phyloP scores from a whole-genome alignment of 2,888 invertebrate species.

The Lasioglossum pauxillum region DNA sequence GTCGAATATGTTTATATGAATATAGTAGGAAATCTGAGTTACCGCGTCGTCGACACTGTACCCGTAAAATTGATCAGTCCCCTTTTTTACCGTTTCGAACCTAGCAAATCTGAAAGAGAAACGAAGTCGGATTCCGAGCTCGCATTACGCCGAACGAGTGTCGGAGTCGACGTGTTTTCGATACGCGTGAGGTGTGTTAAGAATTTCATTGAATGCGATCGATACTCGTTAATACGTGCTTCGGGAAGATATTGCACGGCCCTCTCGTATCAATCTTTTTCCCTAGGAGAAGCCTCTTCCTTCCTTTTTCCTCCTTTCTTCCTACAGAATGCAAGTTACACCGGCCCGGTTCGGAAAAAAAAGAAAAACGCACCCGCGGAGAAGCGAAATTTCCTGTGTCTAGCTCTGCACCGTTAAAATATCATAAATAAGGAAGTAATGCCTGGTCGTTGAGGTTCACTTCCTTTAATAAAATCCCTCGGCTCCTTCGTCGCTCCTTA shows the following conservation, averaged over 20 bases:
- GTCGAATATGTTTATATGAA: neutral
- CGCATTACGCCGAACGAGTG: neutral
- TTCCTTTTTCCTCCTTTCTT: neutral
- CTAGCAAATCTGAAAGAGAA: neutral
- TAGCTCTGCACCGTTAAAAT: constrained; percentile 15
- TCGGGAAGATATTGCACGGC: constrained; percentile 7
- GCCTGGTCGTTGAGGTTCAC: constrained; percentile 20
- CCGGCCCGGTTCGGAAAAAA: neutral
- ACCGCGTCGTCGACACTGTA: neutral
- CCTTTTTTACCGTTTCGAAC: neutral
- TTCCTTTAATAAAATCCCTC: constrained; percentile 17
- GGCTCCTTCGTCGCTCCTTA: constrained; percentile 3
- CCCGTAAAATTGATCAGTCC: neutral
- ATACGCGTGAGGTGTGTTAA: constrained; percentile 26
- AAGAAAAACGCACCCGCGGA: neutral
- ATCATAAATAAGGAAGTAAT: constrained; percentile 30
- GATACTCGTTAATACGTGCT: constrained; percentile 30
- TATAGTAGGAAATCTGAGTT: neutral
- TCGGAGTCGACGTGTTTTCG: constrained; percentile 1
- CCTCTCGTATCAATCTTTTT: constrained; percentile 19
- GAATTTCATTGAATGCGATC: constrained; percentile 21
- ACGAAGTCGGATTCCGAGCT: neutral
- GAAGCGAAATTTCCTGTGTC: constrained; percentile 20
- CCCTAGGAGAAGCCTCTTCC: neutral
- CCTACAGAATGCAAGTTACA: constrained; percentile 8